phyloP scores from a whole-genome alignment of 2,113 vertebrate genomes.

The Theropithecus gelada region DNA sequence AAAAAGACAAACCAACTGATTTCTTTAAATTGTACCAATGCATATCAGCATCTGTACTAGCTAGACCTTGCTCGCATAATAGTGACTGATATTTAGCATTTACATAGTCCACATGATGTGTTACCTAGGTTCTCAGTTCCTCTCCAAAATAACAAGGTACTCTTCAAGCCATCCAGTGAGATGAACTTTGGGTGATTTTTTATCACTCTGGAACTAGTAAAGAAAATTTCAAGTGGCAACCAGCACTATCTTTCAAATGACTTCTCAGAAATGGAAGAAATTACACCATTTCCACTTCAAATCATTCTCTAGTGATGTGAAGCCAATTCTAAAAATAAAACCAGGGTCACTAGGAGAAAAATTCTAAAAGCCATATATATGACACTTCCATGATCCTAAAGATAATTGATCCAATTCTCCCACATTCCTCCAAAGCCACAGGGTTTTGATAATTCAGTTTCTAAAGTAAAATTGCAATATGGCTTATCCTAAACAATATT shows the following conservation, averaged over 20 bases:
- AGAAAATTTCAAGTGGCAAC: slow-evolving; percentile 25
- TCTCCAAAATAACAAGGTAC: not conserved
- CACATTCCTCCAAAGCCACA: not conserved
- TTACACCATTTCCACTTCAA: slow-evolving; percentile 16
- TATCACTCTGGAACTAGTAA: not conserved
- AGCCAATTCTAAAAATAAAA: slow-evolving; percentile 13
- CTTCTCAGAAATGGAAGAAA: not conserved
- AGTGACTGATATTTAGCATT: not conserved
- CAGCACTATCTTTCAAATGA: slow-evolving; percentile 16
- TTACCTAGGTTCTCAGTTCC: not conserved
- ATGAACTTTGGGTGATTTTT: not conserved
- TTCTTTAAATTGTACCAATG: not conserved
- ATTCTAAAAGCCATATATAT: not conserved
- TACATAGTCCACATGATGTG: not conserved
- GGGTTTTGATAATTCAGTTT: not conserved
- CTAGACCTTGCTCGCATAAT: not conserved
- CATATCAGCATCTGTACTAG: too few species aligned
- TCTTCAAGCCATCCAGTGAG: not conserved
- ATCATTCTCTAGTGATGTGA: slow-evolving; percentile 4
- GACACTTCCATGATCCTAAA: not conserved
- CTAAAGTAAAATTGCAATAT: not conserved
- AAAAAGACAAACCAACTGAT: not conserved
- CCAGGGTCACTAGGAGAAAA: not conserved
- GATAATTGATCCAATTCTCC: not conserved
- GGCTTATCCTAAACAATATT: not conserved